phyloP scores from a whole-genome alignment of 2,113 vertebrate genomes.

The Eurypyga helias region DNA sequence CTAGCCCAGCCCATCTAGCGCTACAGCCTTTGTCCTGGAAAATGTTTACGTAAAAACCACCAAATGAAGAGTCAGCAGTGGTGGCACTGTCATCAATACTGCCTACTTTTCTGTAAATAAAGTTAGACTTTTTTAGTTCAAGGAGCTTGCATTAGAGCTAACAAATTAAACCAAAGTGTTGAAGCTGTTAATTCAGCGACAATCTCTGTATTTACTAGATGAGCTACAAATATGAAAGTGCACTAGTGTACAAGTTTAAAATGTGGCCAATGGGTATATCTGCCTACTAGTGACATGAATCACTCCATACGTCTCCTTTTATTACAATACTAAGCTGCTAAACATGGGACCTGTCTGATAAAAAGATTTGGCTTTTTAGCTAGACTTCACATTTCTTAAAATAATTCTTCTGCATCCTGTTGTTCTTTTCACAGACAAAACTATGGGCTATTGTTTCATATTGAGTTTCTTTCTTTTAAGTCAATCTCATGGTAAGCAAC shows the following conservation, averaged over 20 bases:
- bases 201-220: not conserved
- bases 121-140: not conserved
- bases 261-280: not conserved
- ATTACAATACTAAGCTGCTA: not conserved
- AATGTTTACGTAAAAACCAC: not conserved
- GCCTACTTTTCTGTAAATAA: not conserved
- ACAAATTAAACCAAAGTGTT: not conserved
- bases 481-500: not conserved
- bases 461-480: not conserved
- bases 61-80: not conserved
- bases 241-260: not conserved
- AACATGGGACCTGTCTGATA: not conserved
- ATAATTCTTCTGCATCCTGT: not conserved
- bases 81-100: not conserved
- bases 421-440: not conserved
- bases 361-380: not conserved
- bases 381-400: not conserved
- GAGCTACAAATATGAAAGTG: not conserved
- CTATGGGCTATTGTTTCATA: not conserved
- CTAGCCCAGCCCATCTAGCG: not conserved
- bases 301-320: not conserved
- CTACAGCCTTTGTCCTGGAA: not conserved
- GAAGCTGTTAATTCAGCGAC: not conserved
- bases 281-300: not conserved
- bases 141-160: not conserved